Evolutionary conservation across 2,113 vertebrate genomes (phyloP), one percentile per base, ranked within the genome.

Genomic region (Stegastes partitus): DNA sequence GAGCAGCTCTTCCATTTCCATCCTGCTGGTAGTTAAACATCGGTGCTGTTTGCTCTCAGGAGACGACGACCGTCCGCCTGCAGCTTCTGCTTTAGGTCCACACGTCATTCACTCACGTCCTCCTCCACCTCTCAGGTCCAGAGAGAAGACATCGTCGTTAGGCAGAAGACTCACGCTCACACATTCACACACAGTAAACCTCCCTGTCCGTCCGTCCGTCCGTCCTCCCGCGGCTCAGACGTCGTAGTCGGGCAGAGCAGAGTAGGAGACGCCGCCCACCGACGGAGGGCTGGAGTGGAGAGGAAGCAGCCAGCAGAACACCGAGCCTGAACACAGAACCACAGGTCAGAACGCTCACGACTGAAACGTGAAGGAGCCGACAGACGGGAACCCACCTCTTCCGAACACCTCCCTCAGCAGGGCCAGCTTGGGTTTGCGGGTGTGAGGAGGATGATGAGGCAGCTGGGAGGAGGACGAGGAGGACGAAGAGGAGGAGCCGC

Each of bases 271-370:
- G 22, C 95, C 94, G 1, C 93, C 93, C 0, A 91, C 82, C 0
- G 94, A 80, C 0, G 95, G 94, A 6, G 94, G 90, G 64, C 75
- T 93, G 72, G 93, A 91, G 89, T 95, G 94, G 44, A 96, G 93
- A 0, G 96, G 96, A 34, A 96, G 94, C 10, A 96, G 90, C 96
- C 96, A 96, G 79, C 92, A 94, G 12, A 96, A 88, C 21, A 96
- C 78, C 0, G 94, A 94, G 15, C 95, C 96, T 96, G 85, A 18
- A n/a, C 37, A 66, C 0, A 0, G 28, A 62, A 21, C 8, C 31
- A 34, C 6, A 1, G 2, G 31, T 34, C 7, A 34, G 31, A 34
- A 34, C 8, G 7, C 1, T 34, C 8, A 23, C 16, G n/a, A 25
- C 15, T 4, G 0, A 9, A 4, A 6, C 15, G 0, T 9, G 3